Evolutionary conservation across 1,140 invertebrate species (phyloP).

Genomic region (Conopomorpha cramerella): DNA sequence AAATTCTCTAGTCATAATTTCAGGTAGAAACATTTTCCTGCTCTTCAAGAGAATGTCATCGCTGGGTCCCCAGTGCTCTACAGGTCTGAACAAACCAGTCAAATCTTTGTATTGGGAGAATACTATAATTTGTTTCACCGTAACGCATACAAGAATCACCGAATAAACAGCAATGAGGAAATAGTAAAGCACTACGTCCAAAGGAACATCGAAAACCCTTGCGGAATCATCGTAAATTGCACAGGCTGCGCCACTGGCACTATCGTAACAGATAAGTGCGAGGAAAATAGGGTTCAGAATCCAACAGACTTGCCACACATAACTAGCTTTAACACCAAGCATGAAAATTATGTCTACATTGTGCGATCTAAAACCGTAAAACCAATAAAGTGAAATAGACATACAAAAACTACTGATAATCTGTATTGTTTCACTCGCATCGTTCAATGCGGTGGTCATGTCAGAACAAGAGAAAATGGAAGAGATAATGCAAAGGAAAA

Average conservation of each 20-base stretch:
- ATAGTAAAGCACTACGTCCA: conserved; percentile 19
- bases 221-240: too few species aligned
- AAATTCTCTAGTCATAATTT: conserved; percentile 51
- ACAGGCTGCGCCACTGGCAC: too few species aligned
- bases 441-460: conserved; percentile 20
- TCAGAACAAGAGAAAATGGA: conserved; percentile 34
- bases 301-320: conserved; percentile 36
- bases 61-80: conserved; percentile 26
- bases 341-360: conserved; percentile 44
- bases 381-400: conserved; percentile 34
- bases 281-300: conserved; percentile 26
- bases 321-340: conserved; percentile 41
- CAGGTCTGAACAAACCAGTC: too few species aligned
- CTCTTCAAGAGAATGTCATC: conserved; percentile 31
- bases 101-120: too few species aligned
- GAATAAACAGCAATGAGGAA: conserved; percentile 19
- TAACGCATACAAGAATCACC: conserved; percentile 18
- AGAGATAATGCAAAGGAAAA: conserved; percentile 14
- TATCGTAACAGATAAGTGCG: conserved; percentile 8
- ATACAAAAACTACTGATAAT: conserved; percentile 26
- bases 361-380: conserved; percentile 35
- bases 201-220: conserved; percentile 11
- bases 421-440: conserved; percentile 30
- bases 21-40: conserved; percentile 44
- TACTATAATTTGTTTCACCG: conserved; percentile 16